Evolutionary conservation across 2,888 invertebrate genomes (phyloP).

Genomic region (Tuberolachnus salignus): DNA sequence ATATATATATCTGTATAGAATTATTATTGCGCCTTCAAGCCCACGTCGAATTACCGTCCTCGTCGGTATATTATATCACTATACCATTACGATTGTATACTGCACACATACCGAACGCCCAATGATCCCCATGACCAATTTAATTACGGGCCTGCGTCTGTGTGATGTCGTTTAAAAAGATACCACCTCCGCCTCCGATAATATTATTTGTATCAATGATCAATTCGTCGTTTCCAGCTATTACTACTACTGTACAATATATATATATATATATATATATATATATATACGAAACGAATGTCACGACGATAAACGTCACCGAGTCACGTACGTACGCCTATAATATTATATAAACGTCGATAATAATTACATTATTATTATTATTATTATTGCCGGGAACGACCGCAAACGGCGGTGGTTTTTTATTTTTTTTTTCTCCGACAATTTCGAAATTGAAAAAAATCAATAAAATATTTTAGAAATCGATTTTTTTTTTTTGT

Average conservation of each 20-base stretch:
- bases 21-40: slow-evolving; percentile 49
- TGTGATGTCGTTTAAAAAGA: slow-evolving; percentile 42
- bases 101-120: slow-evolving; percentile 8
- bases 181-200: neutral
- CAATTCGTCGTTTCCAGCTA: slow-evolving; percentile 11
- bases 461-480: too few relatives aligned
- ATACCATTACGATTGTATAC: slow-evolving; percentile 6
- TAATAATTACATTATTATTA: neutral
- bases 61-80: neutral
- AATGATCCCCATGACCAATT: slow-evolving; percentile 55
- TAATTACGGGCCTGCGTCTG: slow-evolving; percentile 55
- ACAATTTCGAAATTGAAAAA: too few relatives aligned
- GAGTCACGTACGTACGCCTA: slow-evolving; percentile 23
- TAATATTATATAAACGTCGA: slow-evolving; percentile 32
- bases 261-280: neutral
- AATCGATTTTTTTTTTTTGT: too few relatives aligned
- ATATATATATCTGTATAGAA: slow-evolving; percentile 1
- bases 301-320: neutral
- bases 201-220: slow-evolving; percentile 42
- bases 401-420: too few relatives aligned
- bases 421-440: too few relatives aligned
- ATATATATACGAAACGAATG: neutral
- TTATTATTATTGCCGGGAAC: too few relatives aligned
- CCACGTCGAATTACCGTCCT: slow-evolving; percentile 53
- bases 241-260: too few relatives aligned